phyloP scores from a whole-genome alignment of 2,113 vertebrate species.

The Synodontis membranacea region DNA sequence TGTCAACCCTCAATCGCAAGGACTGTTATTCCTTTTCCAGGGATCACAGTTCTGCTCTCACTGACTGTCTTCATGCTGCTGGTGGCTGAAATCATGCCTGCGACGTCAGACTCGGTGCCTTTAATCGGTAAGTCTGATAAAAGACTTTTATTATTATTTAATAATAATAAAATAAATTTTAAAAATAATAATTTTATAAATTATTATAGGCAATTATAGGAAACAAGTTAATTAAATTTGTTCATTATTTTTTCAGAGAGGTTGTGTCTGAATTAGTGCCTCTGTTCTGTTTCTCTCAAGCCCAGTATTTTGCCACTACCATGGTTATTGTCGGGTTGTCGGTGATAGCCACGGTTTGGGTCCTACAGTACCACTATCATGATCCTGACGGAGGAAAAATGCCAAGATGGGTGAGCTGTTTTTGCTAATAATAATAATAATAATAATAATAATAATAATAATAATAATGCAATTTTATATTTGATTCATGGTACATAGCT shows the following conservation, averaged over 20 bases:
- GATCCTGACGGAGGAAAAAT: constrained; percentile 91
- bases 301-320: constrained; percentile 94
- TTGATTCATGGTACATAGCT: neutral
- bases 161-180: too few species aligned
- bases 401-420: constrained; percentile 90
- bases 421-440: neutral
- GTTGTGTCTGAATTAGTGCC: neutral
- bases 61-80: constrained; percentile 95
- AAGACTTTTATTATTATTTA: too few species aligned
- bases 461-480: neutral
- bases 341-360: constrained; percentile 90
- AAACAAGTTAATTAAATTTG: neutral
- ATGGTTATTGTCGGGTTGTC: constrained; percentile 97
- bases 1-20: neutral
- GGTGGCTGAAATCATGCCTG: constrained; percentile 94
- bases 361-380: constrained; percentile 92
- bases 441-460: neutral
- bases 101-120: constrained; percentile 93
- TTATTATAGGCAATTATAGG: neutral
- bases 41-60: constrained; percentile 92
- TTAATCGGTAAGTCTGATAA: constrained; percentile 82
- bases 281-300: constrained; percentile 67
- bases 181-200: too few species aligned
- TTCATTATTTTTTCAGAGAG: constrained; percentile 29
- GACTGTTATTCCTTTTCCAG: constrained; percentile 63